Base-by-base conservation (phyloP, 2,888 invertebrate genomes). In the Harpalus rubripes region DNA sequence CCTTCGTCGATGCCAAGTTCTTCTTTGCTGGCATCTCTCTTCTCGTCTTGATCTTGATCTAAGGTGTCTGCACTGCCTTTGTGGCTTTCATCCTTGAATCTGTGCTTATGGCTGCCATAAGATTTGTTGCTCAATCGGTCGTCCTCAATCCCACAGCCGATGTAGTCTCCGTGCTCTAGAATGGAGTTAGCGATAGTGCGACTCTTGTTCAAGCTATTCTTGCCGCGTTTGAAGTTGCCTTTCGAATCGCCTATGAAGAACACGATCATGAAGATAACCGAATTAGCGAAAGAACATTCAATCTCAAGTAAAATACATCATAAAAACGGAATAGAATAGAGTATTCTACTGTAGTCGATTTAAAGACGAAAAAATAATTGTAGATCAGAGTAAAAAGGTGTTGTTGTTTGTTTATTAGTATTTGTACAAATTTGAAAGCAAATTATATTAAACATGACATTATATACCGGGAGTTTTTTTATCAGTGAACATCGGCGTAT, bases 81-180 rank as follows among this genome's bases (percentile, higher is more conserved):
- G 91, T 97, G 97, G 92, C 97, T 97, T 91, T 97, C 96, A 90
- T 96, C 96, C 92, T 97, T 97, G 90, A 96, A 96, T 89, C 97
- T 94, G 91, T 97, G 96, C 91, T 97, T 97, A 92, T 97, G 97
- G 91, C 97, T 97, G 89, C 97, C 97, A 90, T 97, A 97, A 80
- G 97, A 97, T 92, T 97, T 97, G 92, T 96, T 96, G 93, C 97
- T 97, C 89, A 95, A 95, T 90, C 95, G 95, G 91, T 95, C 95
- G 89, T 95, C 95, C 89, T 95, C 95, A 88, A 89, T 84, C 86
- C 90, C 87, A 87, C 91, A 90, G 22, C 90, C 90, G 81, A 91
- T 90, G 85, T 90, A 91, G 86, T 91, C 90, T 16, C 90, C 89
- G 87, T 91, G 91, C 86, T 90, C 90, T 86, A 90, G 88, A 87